A percentile compares a stretch with the other conserved stretches of the same genome.
These are phyloP conservation scores for Cynaeus angustus DNA, from an alignment of 2,888 invertebrate genomes.

Conservation along the genomic window DNA sequence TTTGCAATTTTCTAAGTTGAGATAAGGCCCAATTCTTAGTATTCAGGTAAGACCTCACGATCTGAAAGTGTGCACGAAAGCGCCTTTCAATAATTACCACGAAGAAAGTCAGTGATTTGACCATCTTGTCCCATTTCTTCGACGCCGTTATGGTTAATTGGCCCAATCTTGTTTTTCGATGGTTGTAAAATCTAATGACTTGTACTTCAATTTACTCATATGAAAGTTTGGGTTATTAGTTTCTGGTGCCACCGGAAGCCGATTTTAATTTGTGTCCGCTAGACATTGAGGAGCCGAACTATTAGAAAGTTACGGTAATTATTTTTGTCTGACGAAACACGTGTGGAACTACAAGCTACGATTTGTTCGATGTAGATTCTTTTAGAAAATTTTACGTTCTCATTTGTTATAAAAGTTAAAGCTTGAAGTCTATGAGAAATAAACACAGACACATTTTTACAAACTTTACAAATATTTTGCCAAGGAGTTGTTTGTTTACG, in stretches of 20 bases:
- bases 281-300: conserved; percentile 16
- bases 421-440: conserved; percentile 3
- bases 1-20: no score
- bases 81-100: no score
- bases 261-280: not conserved
- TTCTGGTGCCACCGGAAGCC: not conserved
- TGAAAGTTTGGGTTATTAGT: not conserved
- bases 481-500: conserved; percentile 27
- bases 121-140: no score
- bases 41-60: no score
- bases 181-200: not conserved
- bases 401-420: no score
- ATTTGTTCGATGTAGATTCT: not conserved
- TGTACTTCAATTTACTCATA: not conserved
- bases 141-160: no score
- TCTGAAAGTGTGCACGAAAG: no score
- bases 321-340: conserved; percentile 23
- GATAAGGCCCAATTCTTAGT: no score
- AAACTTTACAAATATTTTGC: conserved; percentile 26
- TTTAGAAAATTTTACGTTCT: not conserved
- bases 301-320: conserved; percentile 35
- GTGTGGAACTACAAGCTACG: conserved; percentile 6
- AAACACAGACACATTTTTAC: conserved; percentile 12
- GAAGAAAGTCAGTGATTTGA: no score
- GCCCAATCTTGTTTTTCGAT: no score